Percentiles rank a stretch among this genome's conserved stretches.
phyloP scores from a whole-genome alignment of 2,888 invertebrate species.

The Macrophya alboannulata region DNA sequence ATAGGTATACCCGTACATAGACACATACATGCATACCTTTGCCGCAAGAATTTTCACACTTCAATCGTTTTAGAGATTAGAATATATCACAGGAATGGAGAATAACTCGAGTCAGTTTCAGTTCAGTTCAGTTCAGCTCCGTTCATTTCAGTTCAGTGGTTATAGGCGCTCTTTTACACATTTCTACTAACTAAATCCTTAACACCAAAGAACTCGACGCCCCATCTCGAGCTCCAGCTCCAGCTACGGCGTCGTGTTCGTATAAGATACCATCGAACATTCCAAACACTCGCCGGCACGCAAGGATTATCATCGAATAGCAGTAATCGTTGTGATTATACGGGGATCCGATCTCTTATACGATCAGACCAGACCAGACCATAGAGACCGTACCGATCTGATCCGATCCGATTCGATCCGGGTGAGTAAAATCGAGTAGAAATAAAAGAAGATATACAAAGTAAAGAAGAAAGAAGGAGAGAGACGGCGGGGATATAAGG shows the following conservation, averaged over 20 bases:
- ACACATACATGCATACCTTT: not conserved
- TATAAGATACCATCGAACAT: conserved; percentile 51
- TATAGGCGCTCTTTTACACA: conserved; percentile 6
- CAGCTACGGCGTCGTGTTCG: not conserved
- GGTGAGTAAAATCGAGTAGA: not conserved
- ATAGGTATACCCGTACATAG: not conserved
- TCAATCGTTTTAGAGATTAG: conserved; percentile 7
- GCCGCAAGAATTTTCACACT: conserved; percentile 38
- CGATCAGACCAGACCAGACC: conserved; percentile 24
- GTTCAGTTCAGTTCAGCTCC: not conserved
- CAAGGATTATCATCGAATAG: conserved; percentile 53
- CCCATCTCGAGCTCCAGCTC: not conserved
- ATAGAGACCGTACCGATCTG: not conserved
- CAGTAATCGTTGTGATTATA: conserved; percentile 54
- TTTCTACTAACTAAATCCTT: conserved; percentile 23
- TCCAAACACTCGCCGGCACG: conserved; percentile 48
- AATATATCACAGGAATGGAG: conserved; percentile 15
- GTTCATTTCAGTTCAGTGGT: not conserved
- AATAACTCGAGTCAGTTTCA: conserved; percentile 2
- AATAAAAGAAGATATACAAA: not conserved
- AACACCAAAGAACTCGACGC: not conserved
- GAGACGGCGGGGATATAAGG: not conserved
- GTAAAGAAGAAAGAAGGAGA: not conserved
- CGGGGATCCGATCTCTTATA: conserved; percentile 36
- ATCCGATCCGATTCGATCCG: conserved; percentile 26